Conservation (phyloP, 2,113 vertebrate genomes). For the Petrocephalus microphthalmus region DNA sequence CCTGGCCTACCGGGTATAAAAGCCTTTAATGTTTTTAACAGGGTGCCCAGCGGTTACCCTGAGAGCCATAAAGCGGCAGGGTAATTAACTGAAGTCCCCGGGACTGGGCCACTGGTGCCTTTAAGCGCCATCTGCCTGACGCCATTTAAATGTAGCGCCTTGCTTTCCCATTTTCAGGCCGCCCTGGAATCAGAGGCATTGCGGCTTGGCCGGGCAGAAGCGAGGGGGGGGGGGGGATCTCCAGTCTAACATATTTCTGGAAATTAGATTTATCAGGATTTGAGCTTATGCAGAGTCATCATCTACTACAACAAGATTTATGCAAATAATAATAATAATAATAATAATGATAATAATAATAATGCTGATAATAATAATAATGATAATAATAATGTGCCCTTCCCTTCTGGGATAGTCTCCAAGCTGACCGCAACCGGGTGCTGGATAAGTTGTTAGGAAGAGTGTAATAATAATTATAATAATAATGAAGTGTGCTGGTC, state of each 20-base stretch:
- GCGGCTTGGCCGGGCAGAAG: neutral
- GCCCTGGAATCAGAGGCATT: neutral
- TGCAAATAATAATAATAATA: neutral
- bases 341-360: neutral
- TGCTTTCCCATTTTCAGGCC: slow-evolving; percentile 25
- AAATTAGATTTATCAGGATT: neutral
- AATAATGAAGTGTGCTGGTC: neutral
- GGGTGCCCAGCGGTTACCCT: slow-evolving; percentile 8
- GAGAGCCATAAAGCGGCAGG: neutral
- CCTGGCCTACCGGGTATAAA: slow-evolving; percentile 44
- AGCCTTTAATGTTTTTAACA: slow-evolving; percentile 58
- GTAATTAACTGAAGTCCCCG: neutral
- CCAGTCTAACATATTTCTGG: neutral
- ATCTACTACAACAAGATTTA: neutral
- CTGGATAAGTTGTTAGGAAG: neutral
- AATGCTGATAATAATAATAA: neutral
- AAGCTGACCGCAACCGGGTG: neutral
- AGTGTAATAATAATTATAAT: neutral
- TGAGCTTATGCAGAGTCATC: too few relatives aligned
- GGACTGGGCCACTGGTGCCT: slow-evolving; percentile 32
- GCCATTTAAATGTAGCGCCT: slow-evolving; percentile 48
- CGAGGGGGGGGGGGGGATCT: neutral
- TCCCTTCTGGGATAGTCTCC: neutral
- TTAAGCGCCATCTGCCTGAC: slow-evolving; percentile 53
- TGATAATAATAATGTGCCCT: neutral